Percentiles rank a stretch among this genome's conserved stretches.
Conservation (phyloP, 2,888 invertebrate species). For the Lithophane semibrunnea region DNA sequence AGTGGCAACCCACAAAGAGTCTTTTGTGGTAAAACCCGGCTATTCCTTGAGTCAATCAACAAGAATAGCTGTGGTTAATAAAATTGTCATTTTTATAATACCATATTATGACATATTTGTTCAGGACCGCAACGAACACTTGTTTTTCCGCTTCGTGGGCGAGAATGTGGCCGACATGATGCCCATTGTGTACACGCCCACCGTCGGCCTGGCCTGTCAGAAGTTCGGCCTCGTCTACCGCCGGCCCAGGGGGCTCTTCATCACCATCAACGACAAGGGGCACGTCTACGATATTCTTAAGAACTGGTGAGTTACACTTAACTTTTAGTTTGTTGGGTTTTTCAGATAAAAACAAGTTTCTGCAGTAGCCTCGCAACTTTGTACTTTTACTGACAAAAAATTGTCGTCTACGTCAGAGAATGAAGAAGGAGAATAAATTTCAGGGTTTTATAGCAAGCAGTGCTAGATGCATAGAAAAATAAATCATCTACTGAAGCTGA, state of each 20-base stretch:
- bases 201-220: conserved; percentile 99
- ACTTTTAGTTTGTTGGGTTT: not conserved
- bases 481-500: not conserved
- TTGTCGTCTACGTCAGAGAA: too few species aligned
- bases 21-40: not conserved
- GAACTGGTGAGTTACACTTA: conserved; percentile 94
- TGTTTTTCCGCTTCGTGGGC: conserved; percentile 97
- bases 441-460: not conserved
- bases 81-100: too few species aligned
- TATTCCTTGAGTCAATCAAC: not conserved
- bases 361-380: too few species aligned
- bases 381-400: too few species aligned
- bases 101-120: conserved; percentile 20
- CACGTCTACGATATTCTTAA: conserved; percentile 98
- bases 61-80: not conserved
- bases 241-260: conserved; percentile 97
- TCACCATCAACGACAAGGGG: conserved; percentile 98
- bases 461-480: not conserved
- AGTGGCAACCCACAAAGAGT: not conserved
- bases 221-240: conserved; percentile 98
- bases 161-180: conserved; percentile 97
- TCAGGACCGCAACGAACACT: conserved; percentile 98
- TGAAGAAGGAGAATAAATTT: too few species aligned
- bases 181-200: conserved; percentile 99
- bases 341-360: too few species aligned